Evolutionary conservation across 1,140 invertebrate genomes (phyloP), one percentile per base, ranked within the genome.

Genomic region (Zophobas atratus): DNA sequence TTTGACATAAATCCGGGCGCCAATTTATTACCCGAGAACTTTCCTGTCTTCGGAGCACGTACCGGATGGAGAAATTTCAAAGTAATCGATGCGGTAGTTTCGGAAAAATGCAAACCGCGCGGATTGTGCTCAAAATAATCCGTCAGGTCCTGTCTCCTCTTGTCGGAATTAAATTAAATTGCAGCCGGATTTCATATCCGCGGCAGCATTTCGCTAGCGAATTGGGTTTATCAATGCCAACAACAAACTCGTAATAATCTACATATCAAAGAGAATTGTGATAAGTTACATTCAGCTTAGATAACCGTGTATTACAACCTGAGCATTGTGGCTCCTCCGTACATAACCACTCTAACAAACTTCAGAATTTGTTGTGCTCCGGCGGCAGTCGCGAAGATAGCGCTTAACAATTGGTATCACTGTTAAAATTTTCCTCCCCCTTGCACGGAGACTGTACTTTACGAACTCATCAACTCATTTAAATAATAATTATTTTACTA

Each of bases 231-330:
- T 67, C 60, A 67, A 67, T 43, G 60, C 60, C 60, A 43, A 67
- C 60, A 67, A 67, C 60, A 67, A 67, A 67, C 60, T 67, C 60
- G 60, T 67, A 67, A 46, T 67, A 67, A 67, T 67, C 60, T 67
- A 43, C 60, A 67, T 67, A 67, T 67, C 60, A 67, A 67, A 67
- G 60, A 67, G 60, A 67, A 43, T 67, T 67, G 60, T 67, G 60
- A 67, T 43, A 67, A 67, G 60, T 67, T 67, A 67, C 60, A 67
- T 43, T 67, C 60, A 67, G 60, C 60, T 67, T 43, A 67, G 60
- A 67, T 67, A 67, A 67, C 60, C 39, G 60, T 67, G 57, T 63
- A 63, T 63, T 63, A 63, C 57, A 63, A 63, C 57, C 35, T 63
- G 60, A 67, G 43, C 39, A 67, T 38, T 67, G 60, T 51, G 57